These are phyloP conservation scores for Sminthurinus aureus DNA, from an alignment of 2,888 invertebrate species.

Conservation along the genomic window DNA sequence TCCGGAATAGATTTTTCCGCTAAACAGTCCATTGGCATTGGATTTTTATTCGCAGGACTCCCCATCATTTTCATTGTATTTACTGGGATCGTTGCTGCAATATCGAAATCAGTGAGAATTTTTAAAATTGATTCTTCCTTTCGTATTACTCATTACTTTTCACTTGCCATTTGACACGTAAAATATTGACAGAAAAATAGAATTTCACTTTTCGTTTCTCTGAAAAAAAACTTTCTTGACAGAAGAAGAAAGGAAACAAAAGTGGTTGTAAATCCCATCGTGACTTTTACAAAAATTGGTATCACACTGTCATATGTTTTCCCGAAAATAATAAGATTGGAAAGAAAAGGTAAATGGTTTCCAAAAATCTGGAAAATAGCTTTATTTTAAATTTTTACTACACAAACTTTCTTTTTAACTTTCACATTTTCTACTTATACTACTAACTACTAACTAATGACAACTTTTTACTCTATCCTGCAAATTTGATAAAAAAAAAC, in stretches of 20 bases:
- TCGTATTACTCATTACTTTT: too few species aligned
- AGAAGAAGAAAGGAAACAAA: background rate
- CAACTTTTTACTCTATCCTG: too few species aligned
- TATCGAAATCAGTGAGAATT: background rate
- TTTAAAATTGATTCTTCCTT: too few species aligned
- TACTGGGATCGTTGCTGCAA: background rate
- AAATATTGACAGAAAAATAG: background rate
- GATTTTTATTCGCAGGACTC: background rate
- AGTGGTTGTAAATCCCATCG: slow-evolving; percentile 43
- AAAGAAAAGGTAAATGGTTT: slow-evolving; percentile 2
- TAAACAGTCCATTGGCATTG: background rate
- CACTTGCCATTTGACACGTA: too few species aligned
- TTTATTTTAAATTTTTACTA: too few species aligned
- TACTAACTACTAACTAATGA: too few species aligned
- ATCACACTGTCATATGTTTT: slow-evolving; percentile 49
- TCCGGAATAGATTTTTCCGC: slow-evolving; percentile 11
- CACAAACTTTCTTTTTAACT: too few species aligned
- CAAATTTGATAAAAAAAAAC: too few species aligned
- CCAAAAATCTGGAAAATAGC: too few species aligned
- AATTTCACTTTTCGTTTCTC: background rate
- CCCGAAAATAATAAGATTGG: slow-evolving; percentile 7
- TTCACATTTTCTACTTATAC: too few species aligned
- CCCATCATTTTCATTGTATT: slow-evolving; percentile 5
- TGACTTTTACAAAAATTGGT: slow-evolving; percentile 55
- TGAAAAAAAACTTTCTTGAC: background rate